Evolutionary conservation across 2,888 invertebrate genomes (phyloP), one percentile per base, ranked within the genome.

Genomic region (Mycogona germanica): DNA sequence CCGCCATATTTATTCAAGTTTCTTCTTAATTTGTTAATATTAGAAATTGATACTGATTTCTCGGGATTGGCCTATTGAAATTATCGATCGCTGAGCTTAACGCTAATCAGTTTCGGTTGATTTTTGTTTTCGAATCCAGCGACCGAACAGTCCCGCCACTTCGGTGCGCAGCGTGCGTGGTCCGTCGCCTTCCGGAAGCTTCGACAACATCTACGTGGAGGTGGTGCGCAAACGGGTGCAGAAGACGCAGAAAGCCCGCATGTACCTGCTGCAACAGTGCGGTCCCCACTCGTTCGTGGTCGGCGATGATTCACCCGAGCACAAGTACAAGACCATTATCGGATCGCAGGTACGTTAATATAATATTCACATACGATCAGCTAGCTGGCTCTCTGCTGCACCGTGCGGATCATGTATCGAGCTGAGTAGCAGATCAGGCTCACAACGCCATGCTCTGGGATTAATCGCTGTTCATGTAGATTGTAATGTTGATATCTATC

Each of bases 231-330:
- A 57, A 30, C 51, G 61, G 19, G 60, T 64, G 14, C 48, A 58
- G 41, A 55, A 60, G 53, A 70, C 69, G 3, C 63, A 66, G 55
- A 63, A 67, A 51, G 70, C 70, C 12, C 61, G 71, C 32, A 63
- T 72, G 7, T 72, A 72, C 60, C 64, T 72, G 29, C 65, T 72
- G 21, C 71, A 71, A 56, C 72, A 72, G 62, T 67, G 65, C 50
- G 72, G 71, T 44, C 72, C 72, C 26, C 69, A 72, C 62, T 70
- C 71, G 23, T 72, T 72, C 61, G 65, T 68, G 29, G 69, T 72
- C 49, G 64, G 61, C 19, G 71, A 70, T 26, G 72, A 72, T 59
- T 70, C 70, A 6, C 70, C 70, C 14, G 67, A 68, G 52, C 70
- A 72, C 62, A 71, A 72, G 60, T 72, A 69, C 62, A 64, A 66